A percentile compares a stretch with the other conserved stretches of the same genome.
phyloP scores from a whole-genome alignment of 2,888 invertebrate genomes.

The Brassicogethes aeneus region DNA sequence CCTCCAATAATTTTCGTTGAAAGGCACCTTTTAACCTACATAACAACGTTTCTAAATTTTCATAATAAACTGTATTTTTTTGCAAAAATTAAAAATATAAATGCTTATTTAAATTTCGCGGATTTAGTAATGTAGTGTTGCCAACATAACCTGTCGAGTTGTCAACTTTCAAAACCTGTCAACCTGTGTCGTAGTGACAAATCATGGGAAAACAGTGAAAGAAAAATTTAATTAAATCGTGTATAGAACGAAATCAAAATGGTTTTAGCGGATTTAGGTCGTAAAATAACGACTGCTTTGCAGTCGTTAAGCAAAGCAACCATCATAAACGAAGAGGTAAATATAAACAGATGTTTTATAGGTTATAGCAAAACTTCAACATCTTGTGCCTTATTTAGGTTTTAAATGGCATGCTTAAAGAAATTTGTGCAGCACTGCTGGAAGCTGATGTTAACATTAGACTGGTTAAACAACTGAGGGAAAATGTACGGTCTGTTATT shows the following conservation, averaged over 20 bases:
- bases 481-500: slow-evolving; percentile 95
- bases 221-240: slow-evolving; percentile 8
- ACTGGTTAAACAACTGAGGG: slow-evolving; percentile 88
- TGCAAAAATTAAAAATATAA: too few relatives aligned
- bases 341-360: slow-evolving; percentile 25
- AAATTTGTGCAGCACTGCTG: slow-evolving; percentile 92
- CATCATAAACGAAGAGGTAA: slow-evolving; percentile 95
- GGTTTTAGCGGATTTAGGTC: slow-evolving; percentile 99
- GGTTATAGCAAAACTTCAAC: slow-evolving; percentile 14
- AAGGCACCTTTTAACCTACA: too few relatives aligned
- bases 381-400: slow-evolving; percentile 52
- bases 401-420: slow-evolving; percentile 97
- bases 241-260: slow-evolving; percentile 48
- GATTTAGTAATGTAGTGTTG: too few relatives aligned
- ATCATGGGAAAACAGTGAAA: slow-evolving; percentile 13
- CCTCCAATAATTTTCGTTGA: too few relatives aligned
- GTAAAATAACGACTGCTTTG: slow-evolving; percentile 97
- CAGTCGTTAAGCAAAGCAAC: slow-evolving; percentile 97
- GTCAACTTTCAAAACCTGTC: not conserved
- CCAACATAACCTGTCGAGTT: slow-evolving; percentile 2
- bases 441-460: slow-evolving; percentile 97
- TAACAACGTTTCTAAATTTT: too few relatives aligned
- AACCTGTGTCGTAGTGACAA: slow-evolving; percentile 7
- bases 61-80: too few relatives aligned
- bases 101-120: too few relatives aligned